Base-by-base conservation (phyloP, 2,113 vertebrate species). In the Anseranas semipalmata region DNA sequence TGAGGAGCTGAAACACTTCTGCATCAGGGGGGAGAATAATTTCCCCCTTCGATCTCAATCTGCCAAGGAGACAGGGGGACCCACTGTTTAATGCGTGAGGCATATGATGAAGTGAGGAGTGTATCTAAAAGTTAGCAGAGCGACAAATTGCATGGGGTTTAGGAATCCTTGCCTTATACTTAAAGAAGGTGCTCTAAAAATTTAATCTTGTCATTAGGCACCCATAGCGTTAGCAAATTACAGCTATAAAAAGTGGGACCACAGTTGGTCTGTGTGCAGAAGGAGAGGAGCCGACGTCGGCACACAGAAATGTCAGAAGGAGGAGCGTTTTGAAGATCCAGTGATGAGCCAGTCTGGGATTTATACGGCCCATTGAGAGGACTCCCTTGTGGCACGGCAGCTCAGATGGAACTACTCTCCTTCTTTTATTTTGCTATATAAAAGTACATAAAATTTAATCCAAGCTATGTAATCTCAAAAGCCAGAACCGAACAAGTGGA, bases 361-460 rank as follows among this genome's bases (percentile, higher is more conserved):
- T 94, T 86, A 60, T 73, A 0, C 0, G 0, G 50, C 79, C 58
- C 0, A 0, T 55, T 52, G 74, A 48, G 71, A 89, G 84, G 62
- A 5, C 50, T 96, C 92, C 95, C 73, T 4, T 32, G 77, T 43
- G 80, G 73, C 91, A 15, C 5, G 0, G 81, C 11, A 0, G 68
- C 85, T 93, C 67, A 67, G 58, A 48, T 68, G 43, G 73, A 95
- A 33, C 60, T 50, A 87, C 79, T 86, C 75, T 83, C 46, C 56
- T 55, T 81, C 84, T 92, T 95, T 93, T 70, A 86, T 96, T 95
- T 87, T 41, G 8, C 71, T 78, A 17, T 77, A 67, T 96, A 52
- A 75, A 95, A 93, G 86, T 81, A 68, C 86, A 86, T 91, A 72
- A 96, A 76, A 79, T 94, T 94, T 94, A 96, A 97, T 91, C 88